Evolutionary conservation across 2,888 invertebrate species (phyloP).

Genomic region (Heliconius charithonia): DNA sequence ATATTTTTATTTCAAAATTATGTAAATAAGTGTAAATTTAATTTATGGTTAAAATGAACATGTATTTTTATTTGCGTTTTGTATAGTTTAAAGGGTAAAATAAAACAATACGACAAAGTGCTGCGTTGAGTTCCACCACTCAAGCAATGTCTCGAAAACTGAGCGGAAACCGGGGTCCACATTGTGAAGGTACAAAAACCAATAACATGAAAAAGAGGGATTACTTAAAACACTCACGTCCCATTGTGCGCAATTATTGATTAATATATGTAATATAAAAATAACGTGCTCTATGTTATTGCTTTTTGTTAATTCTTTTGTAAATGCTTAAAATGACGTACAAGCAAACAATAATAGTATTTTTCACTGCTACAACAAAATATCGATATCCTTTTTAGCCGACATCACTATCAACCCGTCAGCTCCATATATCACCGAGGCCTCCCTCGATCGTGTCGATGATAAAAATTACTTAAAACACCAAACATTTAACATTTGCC

Average conservation of each 20-base stretch:
- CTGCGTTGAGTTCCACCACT: neutral
- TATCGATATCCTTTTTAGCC: slow-evolving; percentile 44
- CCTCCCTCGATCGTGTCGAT: slow-evolving; percentile 80
- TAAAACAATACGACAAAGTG: neutral
- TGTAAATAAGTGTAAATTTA: slow-evolving; percentile 19
- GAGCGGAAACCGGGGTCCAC: neutral
- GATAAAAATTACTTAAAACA: slow-evolving; percentile 84
- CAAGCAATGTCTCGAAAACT: neutral
- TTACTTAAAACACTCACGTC: no score
- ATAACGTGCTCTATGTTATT: no score
- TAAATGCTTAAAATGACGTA: no score
- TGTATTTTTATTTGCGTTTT: neutral
- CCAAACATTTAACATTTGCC: slow-evolving; percentile 80
- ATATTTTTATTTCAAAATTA: slow-evolving; percentile 26
- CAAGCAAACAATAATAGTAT: no score
- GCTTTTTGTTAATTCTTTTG: no score
- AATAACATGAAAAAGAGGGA: no score
- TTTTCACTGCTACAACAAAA: slow-evolving; percentile 41
- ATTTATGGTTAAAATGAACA: neutral
- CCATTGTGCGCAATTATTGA: no score
- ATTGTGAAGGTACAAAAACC: slow-evolving; percentile 5
- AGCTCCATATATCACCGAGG: slow-evolving; percentile 77
- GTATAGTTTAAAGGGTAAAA: neutral
- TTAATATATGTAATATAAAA: no score
- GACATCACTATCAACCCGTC: slow-evolving; percentile 69